These are phyloP conservation scores for Chaetoderma sp. DNA, from an alignment of 2,888 invertebrate species.

Conservation along the genomic window DNA sequence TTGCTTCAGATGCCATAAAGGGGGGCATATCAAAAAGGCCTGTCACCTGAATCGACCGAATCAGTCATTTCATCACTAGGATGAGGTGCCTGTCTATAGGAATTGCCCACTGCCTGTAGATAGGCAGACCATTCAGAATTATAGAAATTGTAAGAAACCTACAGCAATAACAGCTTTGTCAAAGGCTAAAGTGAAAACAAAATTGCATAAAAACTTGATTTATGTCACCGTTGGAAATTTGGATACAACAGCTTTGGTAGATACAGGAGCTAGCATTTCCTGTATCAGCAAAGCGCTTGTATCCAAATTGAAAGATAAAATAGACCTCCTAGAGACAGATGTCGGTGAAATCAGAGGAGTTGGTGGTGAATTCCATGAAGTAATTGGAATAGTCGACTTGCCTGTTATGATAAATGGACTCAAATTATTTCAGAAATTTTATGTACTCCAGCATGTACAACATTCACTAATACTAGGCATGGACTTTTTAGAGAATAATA, in stretches of 20 bases:
- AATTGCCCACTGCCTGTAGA: too few species aligned
- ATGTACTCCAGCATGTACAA: not conserved
- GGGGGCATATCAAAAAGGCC: not conserved
- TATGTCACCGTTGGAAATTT: not conserved
- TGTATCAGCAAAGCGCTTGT: not conserved
- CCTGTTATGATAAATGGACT: too few species aligned
- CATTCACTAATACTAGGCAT: not conserved
- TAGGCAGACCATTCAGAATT: too few species aligned
- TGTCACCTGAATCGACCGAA: not conserved
- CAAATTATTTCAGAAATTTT: not conserved
- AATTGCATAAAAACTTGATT: too few species aligned
- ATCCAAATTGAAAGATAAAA: too few species aligned
- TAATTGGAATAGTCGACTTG: not conserved
- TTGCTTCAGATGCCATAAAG: not conserved
- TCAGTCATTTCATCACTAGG: too few species aligned
- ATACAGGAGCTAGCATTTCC: conserved; percentile 3
- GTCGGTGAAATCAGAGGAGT: not conserved
- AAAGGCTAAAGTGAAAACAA: too few species aligned
- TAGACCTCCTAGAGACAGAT: not conserved
- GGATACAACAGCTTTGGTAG: too few species aligned
- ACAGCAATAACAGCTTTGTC: too few species aligned
- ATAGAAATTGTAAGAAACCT: too few species aligned
- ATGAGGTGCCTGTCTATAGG: too few species aligned
- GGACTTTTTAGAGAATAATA: not conserved
- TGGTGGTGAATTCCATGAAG: not conserved